These are phyloP conservation scores for Brachyopa scutellaris DNA, from an alignment of 2,888 invertebrate species.

Conservation along the genomic window DNA sequence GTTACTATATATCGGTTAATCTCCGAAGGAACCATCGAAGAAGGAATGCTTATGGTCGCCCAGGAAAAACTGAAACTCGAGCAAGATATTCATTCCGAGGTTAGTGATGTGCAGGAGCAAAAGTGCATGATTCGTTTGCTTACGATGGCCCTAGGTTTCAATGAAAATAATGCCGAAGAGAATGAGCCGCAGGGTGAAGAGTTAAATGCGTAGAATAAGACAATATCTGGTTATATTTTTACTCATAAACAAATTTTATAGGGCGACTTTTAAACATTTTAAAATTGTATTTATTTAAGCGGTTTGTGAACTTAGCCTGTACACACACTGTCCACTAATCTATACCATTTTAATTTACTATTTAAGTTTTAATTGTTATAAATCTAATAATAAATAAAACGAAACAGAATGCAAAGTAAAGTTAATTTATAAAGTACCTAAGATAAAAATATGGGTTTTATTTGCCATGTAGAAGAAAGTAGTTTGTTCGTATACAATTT, in stretches of 20 bases:
- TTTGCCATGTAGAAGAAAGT: too few species aligned
- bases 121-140: conserved; percentile 91
- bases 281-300: conserved; percentile 17
- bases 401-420: conserved; percentile 24
- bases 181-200: conserved; percentile 74
- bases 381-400: neutral
- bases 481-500: too few species aligned
- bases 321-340: neutral
- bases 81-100: conserved; percentile 89
- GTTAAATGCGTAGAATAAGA: conserved; percentile 23
- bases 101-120: conserved; percentile 84
- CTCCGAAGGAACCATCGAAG: conserved; percentile 94
- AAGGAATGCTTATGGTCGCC: conserved; percentile 94
- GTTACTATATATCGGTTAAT: conserved; percentile 94
- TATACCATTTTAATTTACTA: conserved; percentile 13
- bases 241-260: neutral
- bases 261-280: neutral
- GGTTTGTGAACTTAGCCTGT: neutral
- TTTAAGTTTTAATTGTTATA: conserved; percentile 5
- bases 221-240: neutral
- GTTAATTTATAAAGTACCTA: conserved; percentile 33
- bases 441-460: neutral
- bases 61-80: conserved; percentile 96
- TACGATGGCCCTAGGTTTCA: conserved; percentile 89
- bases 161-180: conserved; percentile 69